Evolutionary conservation across 2,113 vertebrate species (phyloP), one percentile per base, ranked within the genome.

Genomic region (Anolis sagrei): DNA sequence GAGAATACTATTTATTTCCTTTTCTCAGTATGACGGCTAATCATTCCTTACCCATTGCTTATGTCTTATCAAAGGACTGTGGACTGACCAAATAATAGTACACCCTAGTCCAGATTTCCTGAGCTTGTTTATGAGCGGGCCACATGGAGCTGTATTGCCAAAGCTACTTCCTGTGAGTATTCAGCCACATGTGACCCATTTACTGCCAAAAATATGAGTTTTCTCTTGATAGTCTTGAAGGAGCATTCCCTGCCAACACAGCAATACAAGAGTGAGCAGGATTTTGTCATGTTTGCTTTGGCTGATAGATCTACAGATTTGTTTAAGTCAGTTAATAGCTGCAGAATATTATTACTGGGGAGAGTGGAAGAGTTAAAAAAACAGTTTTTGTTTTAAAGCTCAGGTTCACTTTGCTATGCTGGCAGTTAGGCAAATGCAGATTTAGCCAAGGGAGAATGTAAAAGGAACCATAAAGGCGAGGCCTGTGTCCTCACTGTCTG

Each of bases 41-140:
- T 48, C 27, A 49, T 76, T 66, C 36, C 7, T 64, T 25, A n/a
- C n/a, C 72, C 73, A 58, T 70, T 79, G 76, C 84, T 85, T 85
- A 39, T 73, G 51, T 73, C 51, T 79, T 73, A 79, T 79, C 84
- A 62, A 85, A 85, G 69, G 68, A 79, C 48, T 73, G 34, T 62
- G 51, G 49, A 73, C 68, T 7, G 23, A 74, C n/a, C 36, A 29
- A 74, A 61, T 58, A 8, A 36, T 73, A 39, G 23, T 9, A 27
- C 51, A 73, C n/a, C 61, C 51, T 79, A 64, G 76, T 79, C 66
- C 76, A 85, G 77, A 85, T 85, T 85, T 85, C 51, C 51, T 79
- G 77, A 85, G 68, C 76, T 73, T 79, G 36, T 85, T 85, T 85
- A 79, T 79, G 76, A 79, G 75, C 25, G 44, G 18, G 64, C 44